These are phyloP conservation scores for Drosophila gaucha DNA, from an alignment of 2,888 invertebrate genomes.

Conservation along the genomic window DNA sequence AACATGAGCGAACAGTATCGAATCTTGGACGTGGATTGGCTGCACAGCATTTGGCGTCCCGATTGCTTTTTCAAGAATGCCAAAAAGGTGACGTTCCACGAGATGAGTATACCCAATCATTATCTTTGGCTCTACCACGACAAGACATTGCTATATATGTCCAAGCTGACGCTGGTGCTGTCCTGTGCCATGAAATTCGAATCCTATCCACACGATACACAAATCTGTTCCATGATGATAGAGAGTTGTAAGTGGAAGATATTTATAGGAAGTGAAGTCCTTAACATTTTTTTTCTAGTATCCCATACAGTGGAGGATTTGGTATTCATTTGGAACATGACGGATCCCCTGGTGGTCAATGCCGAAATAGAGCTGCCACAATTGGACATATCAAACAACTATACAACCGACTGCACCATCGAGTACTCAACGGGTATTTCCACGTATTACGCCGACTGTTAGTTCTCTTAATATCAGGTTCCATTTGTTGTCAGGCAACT, in stretches of 20 bases:
- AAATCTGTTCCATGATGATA: constrained; percentile 97
- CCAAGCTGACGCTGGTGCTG: constrained; percentile 94
- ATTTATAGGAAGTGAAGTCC: background rate
- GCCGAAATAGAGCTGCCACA: constrained; percentile 96
- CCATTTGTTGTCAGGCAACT: constrained; percentile 88
- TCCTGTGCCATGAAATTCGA: constrained; percentile 98
- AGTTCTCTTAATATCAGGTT: background rate
- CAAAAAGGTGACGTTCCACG: constrained; percentile 96
- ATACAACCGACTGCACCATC: constrained; percentile 95
- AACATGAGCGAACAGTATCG: constrained; percentile 97
- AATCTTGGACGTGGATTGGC: constrained; percentile 95
- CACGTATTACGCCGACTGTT: too few species aligned
- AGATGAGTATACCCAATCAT: constrained; percentile 97
- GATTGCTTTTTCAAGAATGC: constrained; percentile 98
- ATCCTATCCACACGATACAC: constrained; percentile 96
- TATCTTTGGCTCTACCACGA: constrained; percentile 96
- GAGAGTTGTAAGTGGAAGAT: constrained; percentile 92
- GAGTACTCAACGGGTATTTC: constrained; percentile 91
- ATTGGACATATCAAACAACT: constrained; percentile 92
- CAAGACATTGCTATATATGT: constrained; percentile 96
- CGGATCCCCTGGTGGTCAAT: constrained; percentile 94
- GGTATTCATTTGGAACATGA: constrained; percentile 97
- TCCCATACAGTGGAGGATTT: constrained; percentile 97
- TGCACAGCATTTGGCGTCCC: constrained; percentile 95
- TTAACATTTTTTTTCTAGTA: constrained; percentile 87